These are phyloP conservation scores for Procambarus clarkii DNA, from an alignment of 1,140 invertebrate genomes.

Conservation along the genomic window DNA sequence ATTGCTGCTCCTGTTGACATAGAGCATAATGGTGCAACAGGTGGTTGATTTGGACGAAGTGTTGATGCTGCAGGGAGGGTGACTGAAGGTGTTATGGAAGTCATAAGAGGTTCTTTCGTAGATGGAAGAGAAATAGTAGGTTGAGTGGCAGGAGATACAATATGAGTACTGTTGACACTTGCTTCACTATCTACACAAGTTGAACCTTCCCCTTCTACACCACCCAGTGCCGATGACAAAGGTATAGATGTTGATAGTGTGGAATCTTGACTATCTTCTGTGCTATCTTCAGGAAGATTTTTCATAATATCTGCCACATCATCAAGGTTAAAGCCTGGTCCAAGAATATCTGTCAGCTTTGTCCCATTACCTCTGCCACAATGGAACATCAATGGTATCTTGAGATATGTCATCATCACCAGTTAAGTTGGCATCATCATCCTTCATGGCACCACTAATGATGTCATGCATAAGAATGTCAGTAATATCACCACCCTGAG, in stretches of 20 bases:
- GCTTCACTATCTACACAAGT: slow-evolving; percentile 40
- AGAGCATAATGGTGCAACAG: slow-evolving; percentile 60
- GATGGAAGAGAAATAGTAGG: background rate
- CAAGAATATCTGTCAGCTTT: slow-evolving; percentile 74
- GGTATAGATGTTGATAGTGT: slow-evolving; percentile 34
- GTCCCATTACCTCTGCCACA: slow-evolving; percentile 63
- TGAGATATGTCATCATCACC: slow-evolving; percentile 69
- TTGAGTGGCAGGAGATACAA: slow-evolving; percentile 35
- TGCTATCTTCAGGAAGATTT: slow-evolving; percentile 68
- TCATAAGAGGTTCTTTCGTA: background rate
- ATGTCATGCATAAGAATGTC: slow-evolving; percentile 86
- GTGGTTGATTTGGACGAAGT: slow-evolving; percentile 61
- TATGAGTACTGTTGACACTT: slow-evolving; percentile 41
- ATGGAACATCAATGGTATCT: slow-evolving; percentile 52
- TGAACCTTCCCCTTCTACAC: slow-evolving; percentile 22
- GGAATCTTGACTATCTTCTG: slow-evolving; percentile 69
- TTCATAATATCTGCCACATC: slow-evolving; percentile 72
- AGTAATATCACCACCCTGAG: slow-evolving; percentile 83
- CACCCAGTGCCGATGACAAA: slow-evolving; percentile 19
- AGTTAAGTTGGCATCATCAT: slow-evolving; percentile 62
- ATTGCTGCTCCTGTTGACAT: slow-evolving; percentile 33
- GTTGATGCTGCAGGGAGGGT: slow-evolving; percentile 42
- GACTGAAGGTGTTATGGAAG: slow-evolving; percentile 6
- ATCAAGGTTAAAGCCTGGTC: slow-evolving; percentile 74
- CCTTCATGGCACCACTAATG: slow-evolving; percentile 82